Percentiles rank a stretch among this genome's conserved stretches.
Conservation (phyloP, 2,113 vertebrate genomes). For the Hiodon tergisus region DNA sequence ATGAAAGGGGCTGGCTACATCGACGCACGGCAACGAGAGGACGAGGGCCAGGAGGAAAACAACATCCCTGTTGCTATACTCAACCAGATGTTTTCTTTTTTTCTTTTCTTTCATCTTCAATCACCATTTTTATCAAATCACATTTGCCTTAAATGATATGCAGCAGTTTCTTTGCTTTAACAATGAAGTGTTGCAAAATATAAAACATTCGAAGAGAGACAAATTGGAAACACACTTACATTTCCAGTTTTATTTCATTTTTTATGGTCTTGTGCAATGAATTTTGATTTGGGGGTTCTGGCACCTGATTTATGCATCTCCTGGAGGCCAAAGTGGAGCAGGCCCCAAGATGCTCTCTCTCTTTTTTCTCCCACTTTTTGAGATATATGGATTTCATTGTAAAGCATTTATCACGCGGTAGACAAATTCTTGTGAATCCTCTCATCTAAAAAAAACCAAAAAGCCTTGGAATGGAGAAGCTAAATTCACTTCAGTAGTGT, state of each 20-base stretch:
- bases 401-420: slow-evolving; percentile 42
- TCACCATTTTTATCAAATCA: slow-evolving; percentile 43
- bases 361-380: slow-evolving; percentile 37
- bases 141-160: slow-evolving; percentile 35
- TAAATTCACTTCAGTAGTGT: slow-evolving; percentile 30
- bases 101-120: slow-evolving; percentile 28
- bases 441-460: neutral
- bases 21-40: slow-evolving; percentile 23
- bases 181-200: slow-evolving; percentile 56
- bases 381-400: slow-evolving; percentile 47
- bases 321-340: slow-evolving; percentile 46
- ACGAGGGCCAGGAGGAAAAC: slow-evolving; percentile 11
- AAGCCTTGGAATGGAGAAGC: neutral
- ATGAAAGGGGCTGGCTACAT: slow-evolving; percentile 20
- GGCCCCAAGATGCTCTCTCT: slow-evolving; percentile 38
- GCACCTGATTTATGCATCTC: slow-evolving; percentile 49
- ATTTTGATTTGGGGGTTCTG: slow-evolving; percentile 37
- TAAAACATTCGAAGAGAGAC: slow-evolving; percentile 53
- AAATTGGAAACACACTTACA: slow-evolving; percentile 54
- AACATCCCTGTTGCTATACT: slow-evolving; percentile 9
- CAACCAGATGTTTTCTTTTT: slow-evolving; percentile 25
- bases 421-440: slow-evolving; percentile 28
- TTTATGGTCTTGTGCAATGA: slow-evolving; percentile 44
- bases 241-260: slow-evolving; percentile 40
- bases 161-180: slow-evolving; percentile 26